Evolutionary conservation across 2,888 invertebrate species (phyloP).

Genomic region (Theodoxus fluviatilis): DNA sequence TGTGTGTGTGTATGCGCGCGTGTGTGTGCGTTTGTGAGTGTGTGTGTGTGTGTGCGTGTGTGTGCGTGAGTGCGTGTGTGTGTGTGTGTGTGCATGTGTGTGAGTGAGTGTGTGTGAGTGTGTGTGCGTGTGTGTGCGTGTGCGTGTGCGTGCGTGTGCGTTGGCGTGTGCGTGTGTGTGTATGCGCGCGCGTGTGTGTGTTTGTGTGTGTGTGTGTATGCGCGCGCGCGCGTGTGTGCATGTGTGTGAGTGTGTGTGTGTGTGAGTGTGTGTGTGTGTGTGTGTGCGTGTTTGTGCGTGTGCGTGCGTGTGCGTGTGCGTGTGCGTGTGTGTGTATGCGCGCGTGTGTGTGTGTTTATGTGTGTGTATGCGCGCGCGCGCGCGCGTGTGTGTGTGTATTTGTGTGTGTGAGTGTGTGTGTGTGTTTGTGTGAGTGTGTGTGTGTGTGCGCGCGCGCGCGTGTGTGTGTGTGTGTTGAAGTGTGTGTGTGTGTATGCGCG

Average conservation of each 20-base stretch:
- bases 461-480: slow-evolving; percentile 1
- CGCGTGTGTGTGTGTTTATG: neutral
- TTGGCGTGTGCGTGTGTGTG: neutral
- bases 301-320: neutral
- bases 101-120: neutral
- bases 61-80: slow-evolving; percentile 15
- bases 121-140: neutral
- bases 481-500: slow-evolving; percentile 21
- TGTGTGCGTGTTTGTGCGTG: neutral
- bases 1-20: neutral
- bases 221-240: neutral
- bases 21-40: neutral
- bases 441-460: neutral
- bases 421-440: slow-evolving; percentile 17
- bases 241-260: neutral
- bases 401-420: slow-evolving; percentile 13
- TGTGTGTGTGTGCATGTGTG: neutral
- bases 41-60: slow-evolving; percentile 25
- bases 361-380: neutral
- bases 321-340: neutral
- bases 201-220: slow-evolving; percentile 17
- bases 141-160: slow-evolving; percentile 14
- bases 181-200: neutral
- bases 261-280: neutral
- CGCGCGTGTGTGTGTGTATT: neutral